phyloP scores from a whole-genome alignment of 2,888 invertebrate species.

The Lysandra coridon region DNA sequence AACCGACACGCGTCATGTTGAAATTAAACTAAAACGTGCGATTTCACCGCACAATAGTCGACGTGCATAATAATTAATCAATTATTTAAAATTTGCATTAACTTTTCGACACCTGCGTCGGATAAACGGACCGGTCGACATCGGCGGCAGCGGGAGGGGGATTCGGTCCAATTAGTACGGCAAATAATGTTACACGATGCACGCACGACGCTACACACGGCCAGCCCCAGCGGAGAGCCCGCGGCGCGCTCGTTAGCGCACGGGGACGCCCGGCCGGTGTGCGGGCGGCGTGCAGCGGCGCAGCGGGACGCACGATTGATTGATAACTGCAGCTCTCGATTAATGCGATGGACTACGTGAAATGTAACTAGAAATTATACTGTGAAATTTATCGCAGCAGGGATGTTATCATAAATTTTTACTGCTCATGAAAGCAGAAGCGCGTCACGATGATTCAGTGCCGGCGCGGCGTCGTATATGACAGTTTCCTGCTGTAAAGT shows the following conservation, averaged over 20 bases:
- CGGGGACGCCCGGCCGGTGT: neutral
- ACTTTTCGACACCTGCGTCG: constrained; percentile 9
- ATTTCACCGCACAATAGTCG: constrained; percentile 3
- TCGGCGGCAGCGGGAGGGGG: neutral
- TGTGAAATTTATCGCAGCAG: neutral
- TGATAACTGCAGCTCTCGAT: neutral
- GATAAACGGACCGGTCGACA: neutral
- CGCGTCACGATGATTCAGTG: neutral
- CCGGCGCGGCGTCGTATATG: neutral
- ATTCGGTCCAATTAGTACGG: neutral
- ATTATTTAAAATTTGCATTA: constrained; percentile 17
- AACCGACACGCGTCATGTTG: neutral
- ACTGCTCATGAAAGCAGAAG: neutral
- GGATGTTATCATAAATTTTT: neutral
- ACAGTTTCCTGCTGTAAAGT: neutral
- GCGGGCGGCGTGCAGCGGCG: neutral
- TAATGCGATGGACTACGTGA: neutral
- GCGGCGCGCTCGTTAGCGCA: neutral
- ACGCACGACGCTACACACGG: neutral
- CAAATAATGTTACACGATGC: neutral
- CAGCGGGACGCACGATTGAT: neutral
- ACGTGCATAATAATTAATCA: neutral
- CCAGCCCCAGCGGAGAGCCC: neutral
- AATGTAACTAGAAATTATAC: neutral
- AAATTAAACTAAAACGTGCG: constrained; percentile 10